Percentiles rank a stretch among this genome's conserved stretches.
phyloP scores from a whole-genome alignment of 2,113 vertebrate genomes.

The Athene cunicularia region DNA sequence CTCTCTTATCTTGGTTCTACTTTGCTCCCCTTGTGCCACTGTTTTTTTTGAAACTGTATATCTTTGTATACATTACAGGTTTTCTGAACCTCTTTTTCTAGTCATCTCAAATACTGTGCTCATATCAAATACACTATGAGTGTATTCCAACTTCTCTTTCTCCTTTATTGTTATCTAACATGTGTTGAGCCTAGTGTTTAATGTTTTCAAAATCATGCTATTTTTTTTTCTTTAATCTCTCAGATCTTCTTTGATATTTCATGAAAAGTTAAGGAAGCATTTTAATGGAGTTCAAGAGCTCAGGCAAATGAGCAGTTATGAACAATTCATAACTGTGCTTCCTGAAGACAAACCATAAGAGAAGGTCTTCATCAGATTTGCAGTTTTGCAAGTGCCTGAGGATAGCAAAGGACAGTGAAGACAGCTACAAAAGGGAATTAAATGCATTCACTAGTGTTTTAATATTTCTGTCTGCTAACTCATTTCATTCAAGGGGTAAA shows the following conservation, averaged over 20 bases:
- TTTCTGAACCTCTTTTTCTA: background rate
- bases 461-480: background rate
- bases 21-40: background rate
- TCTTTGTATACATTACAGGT: accelerated
- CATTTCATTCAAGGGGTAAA: background rate
- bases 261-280: background rate
- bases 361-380: background rate
- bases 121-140: background rate
- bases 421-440: background rate
- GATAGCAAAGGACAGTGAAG: background rate
- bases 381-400: background rate
- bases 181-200: background rate
- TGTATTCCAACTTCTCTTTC: background rate
- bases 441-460: background rate
- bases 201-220: background rate
- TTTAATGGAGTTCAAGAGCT: background rate
- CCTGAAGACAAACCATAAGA: background rate
- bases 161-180: background rate
- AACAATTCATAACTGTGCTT: background rate
- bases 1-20: background rate
- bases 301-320: constrained; percentile 1
- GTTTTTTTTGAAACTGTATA: background rate
- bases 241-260: background rate
- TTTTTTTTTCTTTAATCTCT: background rate
- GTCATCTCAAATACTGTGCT: background rate